phyloP scores from a whole-genome alignment of 2,888 invertebrate species.

The Theristus sp. region DNA sequence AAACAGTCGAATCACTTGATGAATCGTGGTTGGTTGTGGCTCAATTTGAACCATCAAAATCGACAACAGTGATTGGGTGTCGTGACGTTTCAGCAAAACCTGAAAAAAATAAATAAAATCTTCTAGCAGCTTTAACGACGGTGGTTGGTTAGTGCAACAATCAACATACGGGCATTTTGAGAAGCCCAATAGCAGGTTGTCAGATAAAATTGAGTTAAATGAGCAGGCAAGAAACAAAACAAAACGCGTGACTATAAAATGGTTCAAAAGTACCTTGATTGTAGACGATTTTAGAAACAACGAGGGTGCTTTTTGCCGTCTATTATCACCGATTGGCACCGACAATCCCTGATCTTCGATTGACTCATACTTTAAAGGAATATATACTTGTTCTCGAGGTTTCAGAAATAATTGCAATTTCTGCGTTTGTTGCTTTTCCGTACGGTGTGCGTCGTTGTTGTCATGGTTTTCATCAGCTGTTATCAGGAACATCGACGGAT shows the following conservation, averaged over 20 bases:
- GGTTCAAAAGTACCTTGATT: neutral
- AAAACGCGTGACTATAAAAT: too few relatives aligned
- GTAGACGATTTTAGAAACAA: neutral
- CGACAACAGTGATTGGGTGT: constrained; percentile 22
- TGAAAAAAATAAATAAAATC: neutral
- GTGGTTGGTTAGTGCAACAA: too few relatives aligned
- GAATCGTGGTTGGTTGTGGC: constrained; percentile 31
- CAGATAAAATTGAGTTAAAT: too few relatives aligned
- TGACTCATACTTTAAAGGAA: constrained; percentile 30
- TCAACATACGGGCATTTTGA: too few relatives aligned
- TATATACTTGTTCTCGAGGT: constrained; percentile 31
- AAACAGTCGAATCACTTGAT: constrained; percentile 33
- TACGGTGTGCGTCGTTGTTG: neutral
- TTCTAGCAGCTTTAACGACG: neutral
- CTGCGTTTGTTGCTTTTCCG: too few relatives aligned
- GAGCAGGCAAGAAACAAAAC: too few relatives aligned
- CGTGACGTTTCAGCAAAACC: neutral
- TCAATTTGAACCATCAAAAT: constrained; percentile 28
- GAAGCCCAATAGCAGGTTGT: too few relatives aligned
- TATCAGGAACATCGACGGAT: neutral
- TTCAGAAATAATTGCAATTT: constrained; percentile 24
- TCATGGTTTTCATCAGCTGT: neutral
- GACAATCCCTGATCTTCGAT: neutral
- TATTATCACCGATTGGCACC: neutral
- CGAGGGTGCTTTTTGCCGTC: neutral